Conservation (phyloP, 1,140 invertebrate genomes). For the Schlechtendalia chinensis region DNA sequence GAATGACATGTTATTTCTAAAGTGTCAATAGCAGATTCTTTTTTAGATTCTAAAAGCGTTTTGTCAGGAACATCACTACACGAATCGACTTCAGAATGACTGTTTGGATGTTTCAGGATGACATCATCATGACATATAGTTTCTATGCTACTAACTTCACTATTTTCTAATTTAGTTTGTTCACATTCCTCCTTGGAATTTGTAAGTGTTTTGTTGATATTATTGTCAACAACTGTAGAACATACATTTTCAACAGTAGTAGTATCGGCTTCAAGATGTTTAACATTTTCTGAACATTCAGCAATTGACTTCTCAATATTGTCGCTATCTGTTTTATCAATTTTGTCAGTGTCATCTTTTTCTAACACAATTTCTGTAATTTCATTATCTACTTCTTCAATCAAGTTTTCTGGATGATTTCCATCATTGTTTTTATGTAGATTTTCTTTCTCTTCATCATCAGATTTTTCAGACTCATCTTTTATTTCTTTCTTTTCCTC, state of each 20-base stretch:
- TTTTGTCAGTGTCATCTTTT: not conserved
- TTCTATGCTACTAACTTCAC: not conserved
- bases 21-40: not conserved
- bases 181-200: not conserved
- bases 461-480: not conserved
- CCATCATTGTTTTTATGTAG: too few species aligned
- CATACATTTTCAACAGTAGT: not conserved
- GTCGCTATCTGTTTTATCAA: not conserved
- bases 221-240: not conserved
- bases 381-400: not conserved
- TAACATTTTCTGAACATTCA: conserved; percentile 1
- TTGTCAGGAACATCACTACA: conserved; percentile 21
- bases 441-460: not conserved
- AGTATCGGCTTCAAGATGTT: not conserved
- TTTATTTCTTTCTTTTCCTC: not conserved
- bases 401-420: not conserved
- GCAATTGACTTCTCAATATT: not conserved
- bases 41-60: not conserved
- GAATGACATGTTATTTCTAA: not conserved
- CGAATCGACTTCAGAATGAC: not conserved
- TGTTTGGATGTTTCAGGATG: not conserved
- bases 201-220: not conserved
- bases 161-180: not conserved
- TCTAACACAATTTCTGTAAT: not conserved
- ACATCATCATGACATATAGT: not conserved